Base-by-base conservation (phyloP, 2,888 invertebrate species). In the Spialia ferax region DNA sequence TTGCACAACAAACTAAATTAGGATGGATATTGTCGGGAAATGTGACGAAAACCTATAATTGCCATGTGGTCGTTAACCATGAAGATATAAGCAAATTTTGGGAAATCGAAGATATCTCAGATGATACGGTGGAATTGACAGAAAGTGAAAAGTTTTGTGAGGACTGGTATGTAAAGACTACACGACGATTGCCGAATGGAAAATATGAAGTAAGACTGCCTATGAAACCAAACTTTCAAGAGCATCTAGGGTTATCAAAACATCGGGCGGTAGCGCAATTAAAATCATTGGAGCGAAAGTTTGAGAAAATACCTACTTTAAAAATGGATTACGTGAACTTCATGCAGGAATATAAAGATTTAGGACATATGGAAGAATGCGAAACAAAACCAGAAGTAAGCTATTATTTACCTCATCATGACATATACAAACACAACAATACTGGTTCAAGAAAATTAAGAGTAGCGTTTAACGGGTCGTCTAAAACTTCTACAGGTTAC, bases 11-110 rank as follows among this genome's bases (percentile, higher is more conserved):
- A 54, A 76, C 74, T 5, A 61, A 32, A 20, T 20, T 73, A 1
- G 74, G 76, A 8, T 76, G 74, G 74, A 63, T 76, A 15, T 32
- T 76, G 38, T 60, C 62, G 10, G 74, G 75, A 15, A 57, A 48
- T 10, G 38, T 56, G 0, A 63, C 29, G 8, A 29, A 38, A 56
- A 57, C 45, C 6, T 55, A 54, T 32, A 56, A 69, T n/a, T 70
- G 66, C 26, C 59, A 69, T n/a, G 62, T 69, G 0, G 26, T 52
- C 3, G 15, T 66, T 18, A 32, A 65, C 18, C 38, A 66, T 5
- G 11, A 52, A 1, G 65, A 68, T 8, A 60, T 69, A 10, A 15
- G 63, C 35, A 61, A 45, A 45, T 70, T 45, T 8, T 60, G 59
- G 59, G 45, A 60, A n/a, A 45, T 45, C 0, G 59, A 60, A 26